phyloP scores from a whole-genome alignment of 2,113 vertebrate genomes.

The Corythaeola cristata region DNA sequence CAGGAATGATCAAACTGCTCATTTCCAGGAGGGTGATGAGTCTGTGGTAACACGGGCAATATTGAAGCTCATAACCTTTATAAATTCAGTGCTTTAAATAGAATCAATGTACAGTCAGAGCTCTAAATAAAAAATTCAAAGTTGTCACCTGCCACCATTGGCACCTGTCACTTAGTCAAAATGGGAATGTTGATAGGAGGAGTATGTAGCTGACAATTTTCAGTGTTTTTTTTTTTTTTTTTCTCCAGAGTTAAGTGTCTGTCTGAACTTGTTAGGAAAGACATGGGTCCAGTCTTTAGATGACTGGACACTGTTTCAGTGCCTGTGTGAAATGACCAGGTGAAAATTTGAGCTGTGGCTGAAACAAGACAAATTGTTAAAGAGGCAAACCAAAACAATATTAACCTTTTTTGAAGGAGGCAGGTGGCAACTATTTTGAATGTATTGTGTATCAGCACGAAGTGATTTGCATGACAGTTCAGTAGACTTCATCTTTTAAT shows the following conservation, averaged over 20 bases:
- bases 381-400: background rate
- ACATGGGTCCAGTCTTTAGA: background rate
- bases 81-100: conserved; percentile 45
- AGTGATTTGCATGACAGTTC: conserved; percentile 71
- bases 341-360: background rate
- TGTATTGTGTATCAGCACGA: conserved; percentile 61
- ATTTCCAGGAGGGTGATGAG: conserved; percentile 84
- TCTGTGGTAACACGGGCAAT: conserved; percentile 92
- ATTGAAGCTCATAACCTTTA: conserved; percentile 79
- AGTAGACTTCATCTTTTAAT: conserved; percentile 42
- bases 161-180: conserved; percentile 6
- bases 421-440: conserved; percentile 63
- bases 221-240: background rate
- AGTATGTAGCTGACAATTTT: background rate
- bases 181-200: background rate
- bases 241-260: background rate
- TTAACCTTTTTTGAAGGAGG: conserved; percentile 33
- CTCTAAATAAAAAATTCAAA: conserved; percentile 33
- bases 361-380: background rate
- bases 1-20: conserved; percentile 61
- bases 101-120: conserved; percentile 38
- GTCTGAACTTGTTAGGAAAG: background rate
- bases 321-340: background rate
- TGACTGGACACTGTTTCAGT: background rate
- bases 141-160: conserved; percentile 67